phyloP scores from a whole-genome alignment of 2,113 vertebrate genomes.

The Ochotona curzoniae region DNA sequence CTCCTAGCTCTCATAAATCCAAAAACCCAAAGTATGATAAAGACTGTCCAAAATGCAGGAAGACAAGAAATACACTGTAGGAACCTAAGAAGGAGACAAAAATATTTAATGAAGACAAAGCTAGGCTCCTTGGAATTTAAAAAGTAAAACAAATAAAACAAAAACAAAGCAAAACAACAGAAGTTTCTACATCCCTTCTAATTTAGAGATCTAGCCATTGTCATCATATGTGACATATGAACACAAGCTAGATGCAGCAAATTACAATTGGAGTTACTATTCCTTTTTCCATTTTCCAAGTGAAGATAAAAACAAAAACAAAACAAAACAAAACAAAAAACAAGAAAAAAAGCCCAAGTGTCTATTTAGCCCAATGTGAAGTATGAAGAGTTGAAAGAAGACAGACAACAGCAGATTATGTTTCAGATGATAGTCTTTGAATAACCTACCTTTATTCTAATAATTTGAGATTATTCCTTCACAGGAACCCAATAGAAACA shows the following conservation, averaged over 20 bases:
- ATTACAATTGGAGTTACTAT: background rate
- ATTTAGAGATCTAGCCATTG: background rate
- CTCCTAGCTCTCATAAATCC: background rate
- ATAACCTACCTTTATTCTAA: background rate
- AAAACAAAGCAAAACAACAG: background rate
- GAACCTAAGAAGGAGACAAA: background rate
- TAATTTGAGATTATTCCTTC: background rate
- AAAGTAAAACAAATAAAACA: background rate
- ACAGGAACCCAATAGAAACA: background rate
- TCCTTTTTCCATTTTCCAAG: background rate
- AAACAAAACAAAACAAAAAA: too few relatives aligned
- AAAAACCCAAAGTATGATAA: background rate
- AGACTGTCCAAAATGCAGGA: background rate
- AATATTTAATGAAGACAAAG: background rate
- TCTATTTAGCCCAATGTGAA: background rate
- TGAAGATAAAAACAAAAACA: too few relatives aligned
- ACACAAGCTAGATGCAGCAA: background rate
- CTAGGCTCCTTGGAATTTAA: background rate
- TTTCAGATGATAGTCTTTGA: background rate
- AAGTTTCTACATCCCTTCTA: background rate
- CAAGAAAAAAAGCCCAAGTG: background rate
- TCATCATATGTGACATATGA: background rate
- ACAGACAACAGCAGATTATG: background rate
- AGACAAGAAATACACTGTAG: background rate
- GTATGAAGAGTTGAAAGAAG: background rate